phyloP scores from a whole-genome alignment of 2,888 invertebrate genomes.

The Cantharis flavilabris region DNA sequence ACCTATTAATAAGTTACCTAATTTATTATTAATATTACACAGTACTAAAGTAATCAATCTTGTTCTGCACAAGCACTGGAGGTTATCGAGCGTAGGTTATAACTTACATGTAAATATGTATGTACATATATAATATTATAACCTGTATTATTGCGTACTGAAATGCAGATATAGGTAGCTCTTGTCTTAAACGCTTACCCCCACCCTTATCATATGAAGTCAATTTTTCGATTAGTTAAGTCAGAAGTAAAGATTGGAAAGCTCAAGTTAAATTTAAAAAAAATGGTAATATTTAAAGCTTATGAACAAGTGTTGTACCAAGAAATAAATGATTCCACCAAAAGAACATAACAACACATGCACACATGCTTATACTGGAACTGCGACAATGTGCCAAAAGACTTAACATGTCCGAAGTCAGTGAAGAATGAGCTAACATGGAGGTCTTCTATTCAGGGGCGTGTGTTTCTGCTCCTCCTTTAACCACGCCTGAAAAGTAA shows the following conservation, averaged over 20 bases:
- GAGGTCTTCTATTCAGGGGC: slow-evolving; percentile 50
- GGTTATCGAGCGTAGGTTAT: background rate
- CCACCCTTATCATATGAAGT: background rate
- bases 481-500: slow-evolving; percentile 43
- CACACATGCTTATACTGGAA: slow-evolving; percentile 44
- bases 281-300: background rate
- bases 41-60: background rate
- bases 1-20: background rate
- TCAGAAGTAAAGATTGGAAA: background rate
- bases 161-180: background rate
- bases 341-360: slow-evolving; percentile 40
- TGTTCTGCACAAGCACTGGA: background rate
- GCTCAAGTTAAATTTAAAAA: background rate
- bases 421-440: slow-evolving; percentile 53
- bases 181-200: background rate
- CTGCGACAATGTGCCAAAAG: slow-evolving; percentile 47
- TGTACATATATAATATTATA: background rate
- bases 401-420: slow-evolving; percentile 45
- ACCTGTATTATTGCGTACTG: background rate
- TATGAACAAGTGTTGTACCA: slow-evolving; percentile 17
- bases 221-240: background rate
- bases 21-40: background rate
- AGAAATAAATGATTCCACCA: slow-evolving; percentile 39
- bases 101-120: background rate
- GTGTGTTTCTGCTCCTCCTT: slow-evolving; percentile 48